Evolutionary conservation across 2,797 vertebrate genomes (phyloP).

Genomic region (Pseudochromis fuscus): DNA sequence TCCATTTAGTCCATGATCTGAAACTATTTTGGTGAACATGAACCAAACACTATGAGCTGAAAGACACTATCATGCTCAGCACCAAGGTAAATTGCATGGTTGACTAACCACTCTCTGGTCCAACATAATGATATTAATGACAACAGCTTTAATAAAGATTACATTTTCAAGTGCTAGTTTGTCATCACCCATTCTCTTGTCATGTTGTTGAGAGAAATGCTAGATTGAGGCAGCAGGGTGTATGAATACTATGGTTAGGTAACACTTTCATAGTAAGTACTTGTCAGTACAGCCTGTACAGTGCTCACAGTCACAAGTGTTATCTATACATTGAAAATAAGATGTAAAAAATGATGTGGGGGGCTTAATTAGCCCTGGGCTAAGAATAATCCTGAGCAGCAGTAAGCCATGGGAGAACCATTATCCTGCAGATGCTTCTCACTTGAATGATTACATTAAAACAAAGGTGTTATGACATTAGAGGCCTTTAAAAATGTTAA

Average conservation of each 20-base stretch:
- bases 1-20: too few species aligned
- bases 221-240: too few species aligned
- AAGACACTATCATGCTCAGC: too few species aligned
- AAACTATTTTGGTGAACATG: too few species aligned
- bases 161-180: too few species aligned
- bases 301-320: constrained; percentile 16
- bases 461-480: constrained; percentile 68
- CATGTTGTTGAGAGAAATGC: too few species aligned
- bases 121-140: too few species aligned
- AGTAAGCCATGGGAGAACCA: constrained; percentile 44
- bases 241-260: not conserved
- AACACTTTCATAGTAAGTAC: too few species aligned
- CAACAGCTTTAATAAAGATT: not conserved
- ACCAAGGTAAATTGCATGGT: too few species aligned
- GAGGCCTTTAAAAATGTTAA: constrained; percentile 69
- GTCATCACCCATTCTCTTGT: too few species aligned
- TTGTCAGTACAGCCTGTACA: not conserved
- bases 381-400: constrained; percentile 50
- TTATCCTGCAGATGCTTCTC: constrained; percentile 66
- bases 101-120: too few species aligned
- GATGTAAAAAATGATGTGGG: constrained; percentile 45
- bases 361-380: constrained; percentile 39
- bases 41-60: too few species aligned
- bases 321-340: constrained; percentile 40
- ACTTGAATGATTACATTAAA: constrained; percentile 62